Percentiles rank a stretch among this genome's conserved stretches.
These are phyloP conservation scores for Mirza zaza DNA, from an alignment of 2,113 vertebrate genomes.

Conservation along the genomic window DNA sequence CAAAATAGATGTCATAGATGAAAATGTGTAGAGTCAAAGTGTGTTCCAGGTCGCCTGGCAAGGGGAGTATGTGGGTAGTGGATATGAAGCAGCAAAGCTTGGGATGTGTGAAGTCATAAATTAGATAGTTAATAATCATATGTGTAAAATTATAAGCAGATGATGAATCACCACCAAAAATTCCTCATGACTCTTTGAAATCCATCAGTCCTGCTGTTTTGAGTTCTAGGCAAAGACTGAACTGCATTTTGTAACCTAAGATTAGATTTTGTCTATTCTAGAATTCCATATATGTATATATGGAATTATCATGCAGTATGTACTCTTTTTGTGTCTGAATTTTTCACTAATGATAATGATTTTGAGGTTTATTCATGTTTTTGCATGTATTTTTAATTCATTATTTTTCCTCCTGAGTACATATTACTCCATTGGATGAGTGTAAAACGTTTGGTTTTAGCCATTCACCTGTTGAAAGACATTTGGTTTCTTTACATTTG, in stretches of 20 bases:
- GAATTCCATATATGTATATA: background rate
- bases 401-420: background rate
- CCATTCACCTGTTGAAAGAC: background rate
- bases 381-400: background rate
- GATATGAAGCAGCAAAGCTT: background rate
- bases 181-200: background rate
- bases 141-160: background rate
- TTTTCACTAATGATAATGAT: background rate
- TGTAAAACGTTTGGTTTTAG: background rate
- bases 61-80: background rate
- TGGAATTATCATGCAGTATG: background rate
- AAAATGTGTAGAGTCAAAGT: background rate
- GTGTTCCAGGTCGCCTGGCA: background rate
- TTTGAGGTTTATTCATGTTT: background rate
- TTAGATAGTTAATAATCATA: background rate
- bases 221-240: background rate
- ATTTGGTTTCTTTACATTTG: background rate
- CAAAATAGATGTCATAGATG: background rate
- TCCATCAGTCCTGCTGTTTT: background rate
- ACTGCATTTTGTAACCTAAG: background rate
- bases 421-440: background rate
- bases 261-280: background rate
- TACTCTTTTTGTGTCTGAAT: background rate
- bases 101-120: background rate
- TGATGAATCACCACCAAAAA: background rate